Evolutionary conservation across 2,113 vertebrate species (phyloP).

Genomic region (Glaucomys volans): DNA sequence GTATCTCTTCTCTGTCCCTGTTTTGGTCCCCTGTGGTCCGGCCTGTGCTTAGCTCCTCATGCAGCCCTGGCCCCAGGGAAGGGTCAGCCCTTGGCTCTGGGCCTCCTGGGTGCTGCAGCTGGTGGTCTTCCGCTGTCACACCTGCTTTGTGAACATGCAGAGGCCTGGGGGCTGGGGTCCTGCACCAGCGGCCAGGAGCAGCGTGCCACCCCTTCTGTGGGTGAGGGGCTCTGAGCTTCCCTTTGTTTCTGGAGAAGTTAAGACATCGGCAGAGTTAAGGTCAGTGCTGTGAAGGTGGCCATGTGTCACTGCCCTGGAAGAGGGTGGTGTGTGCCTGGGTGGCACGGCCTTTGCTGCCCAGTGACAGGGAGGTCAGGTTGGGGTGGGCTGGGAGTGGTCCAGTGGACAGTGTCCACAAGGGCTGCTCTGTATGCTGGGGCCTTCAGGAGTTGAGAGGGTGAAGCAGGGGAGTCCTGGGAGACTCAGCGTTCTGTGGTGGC

Average conservation of each 20-base stretch:
- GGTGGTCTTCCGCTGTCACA: not conserved
- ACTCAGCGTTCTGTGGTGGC: too few relatives aligned
- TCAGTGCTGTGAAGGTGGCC: not conserved
- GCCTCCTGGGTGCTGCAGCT: not conserved
- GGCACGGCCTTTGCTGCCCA: not conserved
- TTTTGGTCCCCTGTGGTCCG: not conserved
- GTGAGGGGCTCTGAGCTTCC: too few relatives aligned
- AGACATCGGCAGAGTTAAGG: not conserved
- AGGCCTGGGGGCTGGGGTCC: fast-evolving
- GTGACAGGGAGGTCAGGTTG: not conserved
- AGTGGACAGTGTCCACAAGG: not conserved
- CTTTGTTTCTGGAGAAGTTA: not conserved
- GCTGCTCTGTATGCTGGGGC: not conserved
- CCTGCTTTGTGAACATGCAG: too few relatives aligned
- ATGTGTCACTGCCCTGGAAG: not conserved
- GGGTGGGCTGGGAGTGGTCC: not conserved
- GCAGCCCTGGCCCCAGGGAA: not conserved
- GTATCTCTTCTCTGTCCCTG: not conserved
- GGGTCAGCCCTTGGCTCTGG: fast-evolving
- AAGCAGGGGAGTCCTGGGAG: not conserved
- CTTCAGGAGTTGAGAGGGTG: not conserved
- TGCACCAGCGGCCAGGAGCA: too few relatives aligned
- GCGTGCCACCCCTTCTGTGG: too few relatives aligned
- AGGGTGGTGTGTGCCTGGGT: not conserved
- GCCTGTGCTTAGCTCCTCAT: not conserved